These are phyloP conservation scores for Zaprionus camerounensis DNA, from an alignment of 1,140 invertebrate genomes.

Conservation along the genomic window DNA sequence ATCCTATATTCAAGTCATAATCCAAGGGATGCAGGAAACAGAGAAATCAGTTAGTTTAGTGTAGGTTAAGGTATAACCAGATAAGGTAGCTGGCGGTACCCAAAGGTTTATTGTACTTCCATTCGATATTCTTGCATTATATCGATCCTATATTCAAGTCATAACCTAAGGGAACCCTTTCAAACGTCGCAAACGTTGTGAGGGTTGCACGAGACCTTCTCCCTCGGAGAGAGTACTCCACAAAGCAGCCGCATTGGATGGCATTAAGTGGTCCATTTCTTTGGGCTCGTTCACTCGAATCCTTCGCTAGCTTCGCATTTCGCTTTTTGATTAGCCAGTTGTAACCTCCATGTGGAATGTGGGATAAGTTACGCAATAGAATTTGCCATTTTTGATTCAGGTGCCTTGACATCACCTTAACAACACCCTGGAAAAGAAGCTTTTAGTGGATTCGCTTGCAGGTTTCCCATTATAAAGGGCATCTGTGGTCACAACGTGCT, in stretches of 20 bases:
- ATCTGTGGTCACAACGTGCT: background rate
- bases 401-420: background rate
- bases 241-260: constrained; percentile 25
- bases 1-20: no score
- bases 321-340: constrained; percentile 23
- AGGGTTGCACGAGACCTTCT: background rate
- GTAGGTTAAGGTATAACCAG: background rate
- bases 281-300: constrained; percentile 60
- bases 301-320: constrained; percentile 33
- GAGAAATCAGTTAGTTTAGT: no score
- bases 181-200: background rate
- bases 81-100: background rate
- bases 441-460: background rate
- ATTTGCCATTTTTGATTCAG: constrained; percentile 4
- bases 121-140: background rate
- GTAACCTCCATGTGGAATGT: background rate
- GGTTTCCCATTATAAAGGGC: background rate
- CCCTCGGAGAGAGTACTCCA: background rate
- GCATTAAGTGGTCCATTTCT: constrained; percentile 74
- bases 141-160: no score
- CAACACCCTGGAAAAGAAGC: background rate
- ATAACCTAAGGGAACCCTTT: background rate
- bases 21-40: no score
- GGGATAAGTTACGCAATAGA: background rate
- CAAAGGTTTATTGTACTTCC: background rate